Percentiles rank a stretch among this genome's conserved stretches.
phyloP scores from a whole-genome alignment of 2,113 vertebrate species.

The Baryphthengus martii region DNA sequence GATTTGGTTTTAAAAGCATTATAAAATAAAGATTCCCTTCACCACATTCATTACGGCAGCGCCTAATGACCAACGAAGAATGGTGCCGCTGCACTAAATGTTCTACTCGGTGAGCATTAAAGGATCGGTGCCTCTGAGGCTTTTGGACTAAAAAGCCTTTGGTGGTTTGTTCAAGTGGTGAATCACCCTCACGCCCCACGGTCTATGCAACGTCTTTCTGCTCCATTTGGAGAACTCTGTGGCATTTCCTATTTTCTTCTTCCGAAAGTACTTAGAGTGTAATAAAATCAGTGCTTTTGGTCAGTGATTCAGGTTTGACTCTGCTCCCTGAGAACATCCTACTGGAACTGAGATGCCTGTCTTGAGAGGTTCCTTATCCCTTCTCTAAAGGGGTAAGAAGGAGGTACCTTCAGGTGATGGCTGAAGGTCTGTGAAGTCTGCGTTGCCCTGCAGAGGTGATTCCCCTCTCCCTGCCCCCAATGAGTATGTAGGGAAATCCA shows the following conservation, averaged over 20 bases:
- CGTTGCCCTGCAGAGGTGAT: neutral
- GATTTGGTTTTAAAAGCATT: neutral
- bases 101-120: neutral
- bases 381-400: neutral
- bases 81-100: neutral
- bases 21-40: neutral
- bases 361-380: neutral
- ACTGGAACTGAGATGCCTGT: neutral
- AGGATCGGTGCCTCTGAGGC: neutral
- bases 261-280: neutral
- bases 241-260: neutral
- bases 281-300: neutral
- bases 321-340: neutral
- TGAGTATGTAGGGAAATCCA: neutral
- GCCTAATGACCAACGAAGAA: neutral
- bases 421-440: neutral
- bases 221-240: neutral
- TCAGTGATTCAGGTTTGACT: neutral
- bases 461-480: fast-evolving
- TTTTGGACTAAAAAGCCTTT: neutral
- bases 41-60: neutral
- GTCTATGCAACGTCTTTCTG: fast-evolving
- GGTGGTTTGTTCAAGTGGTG: neutral
- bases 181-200: neutral
- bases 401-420: neutral